A percentile compares a stretch with the other conserved stretches of the same genome.
phyloP scores from a whole-genome alignment of 2,888 invertebrate genomes.

The Apotomis turbidana region DNA sequence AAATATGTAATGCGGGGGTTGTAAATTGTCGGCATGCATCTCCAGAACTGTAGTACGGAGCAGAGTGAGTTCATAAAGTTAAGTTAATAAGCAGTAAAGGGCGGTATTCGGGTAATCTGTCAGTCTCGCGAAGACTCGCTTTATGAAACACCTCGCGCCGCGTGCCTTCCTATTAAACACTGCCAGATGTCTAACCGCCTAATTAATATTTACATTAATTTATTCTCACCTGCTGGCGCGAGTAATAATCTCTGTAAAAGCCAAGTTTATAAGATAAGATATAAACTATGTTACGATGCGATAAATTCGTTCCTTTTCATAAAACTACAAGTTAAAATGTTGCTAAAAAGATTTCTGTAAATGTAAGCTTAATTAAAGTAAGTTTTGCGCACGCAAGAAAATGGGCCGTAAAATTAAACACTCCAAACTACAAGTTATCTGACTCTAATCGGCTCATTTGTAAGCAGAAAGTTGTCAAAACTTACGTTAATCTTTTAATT shows the following conservation, averaged over 20 bases:
- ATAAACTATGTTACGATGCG: slow-evolving; percentile 25
- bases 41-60: slow-evolving; percentile 44
- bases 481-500: not conserved
- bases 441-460: slow-evolving; percentile 10
- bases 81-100: slow-evolving; percentile 61
- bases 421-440: not conserved
- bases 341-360: slow-evolving; percentile 11
- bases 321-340: slow-evolving; percentile 22
- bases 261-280: slow-evolving; percentile 42
- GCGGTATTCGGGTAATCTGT: slow-evolving; percentile 61
- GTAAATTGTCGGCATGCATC: slow-evolving; percentile 45
- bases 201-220: slow-evolving; percentile 53
- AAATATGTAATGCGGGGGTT: slow-evolving; percentile 32
- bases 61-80: slow-evolving; percentile 59
- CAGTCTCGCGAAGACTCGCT: slow-evolving; percentile 51
- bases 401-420: slow-evolving; percentile 1
- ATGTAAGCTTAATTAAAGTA: slow-evolving; percentile 23
- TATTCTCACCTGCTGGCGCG: slow-evolving; percentile 42
- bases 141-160: slow-evolving; percentile 47
- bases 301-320: slow-evolving; percentile 29
- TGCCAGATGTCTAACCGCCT: slow-evolving; percentile 47
- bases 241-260: slow-evolving; percentile 35
- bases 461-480: slow-evolving; percentile 9
- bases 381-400: slow-evolving; percentile 1
- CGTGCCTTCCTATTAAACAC: slow-evolving; percentile 51